Evolutionary conservation across 2,797 vertebrate species (phyloP), one percentile per base, ranked within the genome.

Genomic region (Craterocephalus amniculus): DNA sequence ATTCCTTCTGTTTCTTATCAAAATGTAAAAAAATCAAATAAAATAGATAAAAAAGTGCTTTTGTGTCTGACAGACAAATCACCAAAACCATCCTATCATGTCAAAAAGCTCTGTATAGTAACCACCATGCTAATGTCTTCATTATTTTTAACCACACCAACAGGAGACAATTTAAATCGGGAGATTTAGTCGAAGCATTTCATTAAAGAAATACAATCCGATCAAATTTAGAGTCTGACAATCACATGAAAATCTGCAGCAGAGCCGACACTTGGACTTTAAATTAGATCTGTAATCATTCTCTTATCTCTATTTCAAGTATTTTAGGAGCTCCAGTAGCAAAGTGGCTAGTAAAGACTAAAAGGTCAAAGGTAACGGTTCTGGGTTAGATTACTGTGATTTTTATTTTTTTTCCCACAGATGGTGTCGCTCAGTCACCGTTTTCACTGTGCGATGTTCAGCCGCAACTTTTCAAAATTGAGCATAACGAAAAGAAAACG

Each of bases 241-340:
- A 92, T 91, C 89, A 81, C 72, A 63, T 4, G 27, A 78, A 80
- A 70, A 84, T 70, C 89, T 87, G 87, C 87, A 79, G 78, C 84
- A 58, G 85, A 89, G 81, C 84, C 73, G 49, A 70, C 22, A 22
- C 70, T 65, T 64, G 10, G 10, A 24, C 36, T 60, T 70, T 24
- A 9, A 59, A 76, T 79, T 63, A 65, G 74, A 84, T 52, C 49
- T n/a, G 72, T 78, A 78, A 71, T 65, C 1, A 3, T 32, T 74
- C 56, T 67, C n/a, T 35, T 67, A 51, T 57, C 54, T 43, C 49
- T 27, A 14, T 18, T 40, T 73, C 40, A 64, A 66, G 63, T 77
- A 22, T 74, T 75, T 67, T 61, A 83, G 60, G 62, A 83, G 68
- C 65, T 69, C 24, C 63, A 74, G 80, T 87, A 85, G 83, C 80